phyloP scores from a whole-genome alignment of 2,888 invertebrate genomes.

The Drosophila fungiperda region DNA sequence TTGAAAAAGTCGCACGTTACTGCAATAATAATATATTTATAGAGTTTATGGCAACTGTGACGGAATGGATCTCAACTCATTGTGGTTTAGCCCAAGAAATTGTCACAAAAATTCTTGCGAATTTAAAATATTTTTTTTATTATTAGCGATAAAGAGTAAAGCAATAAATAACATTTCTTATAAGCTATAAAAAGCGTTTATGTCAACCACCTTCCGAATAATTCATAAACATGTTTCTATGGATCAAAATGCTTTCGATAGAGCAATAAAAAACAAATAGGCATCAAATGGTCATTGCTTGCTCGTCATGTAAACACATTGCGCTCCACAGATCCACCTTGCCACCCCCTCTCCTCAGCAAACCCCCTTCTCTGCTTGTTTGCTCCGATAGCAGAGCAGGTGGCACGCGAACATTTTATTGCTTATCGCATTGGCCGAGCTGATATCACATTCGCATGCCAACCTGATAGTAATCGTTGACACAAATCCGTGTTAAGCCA shows the following conservation, averaged over 20 bases:
- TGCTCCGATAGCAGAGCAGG: neutral
- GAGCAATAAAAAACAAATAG: slow-evolving; percentile 45
- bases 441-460: slow-evolving; percentile 50
- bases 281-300: slow-evolving; percentile 37
- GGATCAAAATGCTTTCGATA: slow-evolving; percentile 34
- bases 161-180: neutral
- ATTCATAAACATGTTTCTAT: neutral
- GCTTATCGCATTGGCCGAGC: slow-evolving; percentile 53
- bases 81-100: slow-evolving; percentile 11
- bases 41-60: neutral
- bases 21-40: neutral
- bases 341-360: neutral
- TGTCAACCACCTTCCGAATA: slow-evolving; percentile 56
- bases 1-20: slow-evolving; percentile 26
- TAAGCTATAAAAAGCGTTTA: slow-evolving; percentile 3
- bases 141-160: slow-evolving; percentile 44
- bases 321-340: neutral
- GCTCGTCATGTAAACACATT: slow-evolving; percentile 34
- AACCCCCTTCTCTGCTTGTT: no score
- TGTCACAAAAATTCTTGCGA: slow-evolving; percentile 10
- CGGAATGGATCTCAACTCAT: slow-evolving; percentile 7
- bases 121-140: slow-evolving; percentile 29
- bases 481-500: slow-evolving; percentile 62
- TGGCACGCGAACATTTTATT: slow-evolving; percentile 65
- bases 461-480: slow-evolving; percentile 33